Conservation (phyloP, 2,113 vertebrate species). For the Lagenorhynchus albirostris region DNA sequence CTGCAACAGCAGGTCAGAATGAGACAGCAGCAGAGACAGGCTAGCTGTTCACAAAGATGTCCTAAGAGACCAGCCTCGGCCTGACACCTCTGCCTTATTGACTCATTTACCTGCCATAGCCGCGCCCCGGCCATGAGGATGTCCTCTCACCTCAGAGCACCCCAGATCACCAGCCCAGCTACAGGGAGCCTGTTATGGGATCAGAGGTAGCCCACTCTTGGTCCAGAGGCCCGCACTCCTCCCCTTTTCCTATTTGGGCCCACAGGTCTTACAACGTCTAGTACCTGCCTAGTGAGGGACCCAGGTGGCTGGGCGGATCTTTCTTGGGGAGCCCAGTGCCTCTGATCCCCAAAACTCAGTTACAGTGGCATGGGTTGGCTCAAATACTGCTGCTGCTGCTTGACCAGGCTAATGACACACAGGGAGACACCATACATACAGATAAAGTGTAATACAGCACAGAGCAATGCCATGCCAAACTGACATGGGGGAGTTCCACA, state of each 20-base stretch:
- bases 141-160: neutral
- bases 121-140: neutral
- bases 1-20: neutral
- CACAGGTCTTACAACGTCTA: neutral
- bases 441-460: neutral
- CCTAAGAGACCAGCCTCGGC: neutral
- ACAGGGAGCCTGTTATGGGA: neutral
- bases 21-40: neutral
- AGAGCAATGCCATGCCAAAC: neutral
- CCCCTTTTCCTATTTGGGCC: neutral
- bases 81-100: neutral
- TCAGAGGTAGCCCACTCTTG: neutral
- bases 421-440: neutral
- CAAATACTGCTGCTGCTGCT: neutral
- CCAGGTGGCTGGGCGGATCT: neutral
- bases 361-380: neutral
- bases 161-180: neutral
- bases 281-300: neutral
- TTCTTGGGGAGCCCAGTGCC: neutral
- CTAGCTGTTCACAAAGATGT: neutral
- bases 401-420: neutral
- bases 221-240: neutral
- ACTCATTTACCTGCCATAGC: neutral
- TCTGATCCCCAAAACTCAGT: neutral
- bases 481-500: neutral